Conservation (phyloP, 64 coral and sea anemone genomes). For the Dendrophyllia cribrosa region DNA sequence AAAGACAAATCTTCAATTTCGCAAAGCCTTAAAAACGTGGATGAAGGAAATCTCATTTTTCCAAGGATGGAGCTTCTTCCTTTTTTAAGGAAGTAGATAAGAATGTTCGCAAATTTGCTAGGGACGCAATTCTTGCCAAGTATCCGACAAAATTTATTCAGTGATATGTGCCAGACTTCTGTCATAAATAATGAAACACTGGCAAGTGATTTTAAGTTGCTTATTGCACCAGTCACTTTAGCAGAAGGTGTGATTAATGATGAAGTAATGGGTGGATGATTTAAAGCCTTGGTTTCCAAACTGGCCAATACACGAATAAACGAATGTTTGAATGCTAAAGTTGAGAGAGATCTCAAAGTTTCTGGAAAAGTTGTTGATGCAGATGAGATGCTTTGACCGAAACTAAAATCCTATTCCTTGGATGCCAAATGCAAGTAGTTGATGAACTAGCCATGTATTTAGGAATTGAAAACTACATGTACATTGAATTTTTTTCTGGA, state of each 20-base stretch:
- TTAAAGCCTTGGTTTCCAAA: conserved; percentile 44
- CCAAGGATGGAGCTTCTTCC: neutral
- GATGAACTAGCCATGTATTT: neutral
- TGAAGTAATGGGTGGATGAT: conserved; percentile 6
- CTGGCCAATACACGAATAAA: conserved; percentile 51
- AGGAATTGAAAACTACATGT: no score
- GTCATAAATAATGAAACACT: no score
- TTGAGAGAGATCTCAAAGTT: conserved; percentile 42
- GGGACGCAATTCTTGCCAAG: neutral
- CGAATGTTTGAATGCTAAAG: conserved; percentile 48
- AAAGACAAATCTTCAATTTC: conserved; percentile 11
- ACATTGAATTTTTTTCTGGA: no score
- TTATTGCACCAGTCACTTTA: neutral
- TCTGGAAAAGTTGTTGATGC: conserved; percentile 37
- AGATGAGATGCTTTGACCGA: conserved; percentile 40
- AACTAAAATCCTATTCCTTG: conserved; percentile 26
- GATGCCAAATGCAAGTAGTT: conserved; percentile 29
- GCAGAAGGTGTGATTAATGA: neutral
- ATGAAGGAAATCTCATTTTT: conserved; percentile 55
- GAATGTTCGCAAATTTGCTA: conserved; percentile 3
- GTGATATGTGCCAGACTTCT: no score
- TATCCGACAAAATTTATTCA: conserved; percentile 46
- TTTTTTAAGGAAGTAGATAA: conserved; percentile 33
- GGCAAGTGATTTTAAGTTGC: conserved; percentile 29
- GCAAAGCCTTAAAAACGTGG: neutral